Conservation (phyloP, 2,888 invertebrate genomes). For the Pseudococcus longispinus region DNA sequence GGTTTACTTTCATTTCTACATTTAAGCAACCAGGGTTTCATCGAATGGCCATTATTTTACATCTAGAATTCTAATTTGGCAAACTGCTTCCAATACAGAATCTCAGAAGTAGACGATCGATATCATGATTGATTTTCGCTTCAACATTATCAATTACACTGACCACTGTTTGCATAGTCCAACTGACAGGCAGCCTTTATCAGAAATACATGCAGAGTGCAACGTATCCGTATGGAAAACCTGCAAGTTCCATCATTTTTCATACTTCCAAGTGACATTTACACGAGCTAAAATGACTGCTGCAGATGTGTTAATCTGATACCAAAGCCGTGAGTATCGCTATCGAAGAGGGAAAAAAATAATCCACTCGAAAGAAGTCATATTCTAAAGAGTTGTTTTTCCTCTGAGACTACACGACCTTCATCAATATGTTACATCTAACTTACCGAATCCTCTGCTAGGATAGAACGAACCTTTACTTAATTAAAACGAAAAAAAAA, state of each 20-base stretch:
- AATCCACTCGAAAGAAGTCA: background rate
- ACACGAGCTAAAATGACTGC: background rate
- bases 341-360: background rate
- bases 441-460: constrained; percentile 1
- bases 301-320: background rate
- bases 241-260: background rate
- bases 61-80: too few relatives aligned
- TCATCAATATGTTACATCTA: background rate
- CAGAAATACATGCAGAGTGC: background rate
- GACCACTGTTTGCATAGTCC: background rate
- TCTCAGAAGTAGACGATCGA: too few relatives aligned
- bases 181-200: background rate
- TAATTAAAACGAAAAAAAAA: constrained; percentile 21
- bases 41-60: too few relatives aligned
- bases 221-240: background rate
- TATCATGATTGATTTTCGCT: too few relatives aligned
- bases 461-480: constrained; percentile 22
- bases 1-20: too few relatives aligned
- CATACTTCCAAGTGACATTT: background rate
- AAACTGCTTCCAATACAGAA: too few relatives aligned
- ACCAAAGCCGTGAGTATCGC: background rate
- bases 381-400: background rate
- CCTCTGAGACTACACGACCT: constrained; percentile 3
- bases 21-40: too few relatives aligned
- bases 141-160: background rate